Conservation (phyloP, 2,888 invertebrate genomes). For the Patella ulyssiponensis region DNA sequence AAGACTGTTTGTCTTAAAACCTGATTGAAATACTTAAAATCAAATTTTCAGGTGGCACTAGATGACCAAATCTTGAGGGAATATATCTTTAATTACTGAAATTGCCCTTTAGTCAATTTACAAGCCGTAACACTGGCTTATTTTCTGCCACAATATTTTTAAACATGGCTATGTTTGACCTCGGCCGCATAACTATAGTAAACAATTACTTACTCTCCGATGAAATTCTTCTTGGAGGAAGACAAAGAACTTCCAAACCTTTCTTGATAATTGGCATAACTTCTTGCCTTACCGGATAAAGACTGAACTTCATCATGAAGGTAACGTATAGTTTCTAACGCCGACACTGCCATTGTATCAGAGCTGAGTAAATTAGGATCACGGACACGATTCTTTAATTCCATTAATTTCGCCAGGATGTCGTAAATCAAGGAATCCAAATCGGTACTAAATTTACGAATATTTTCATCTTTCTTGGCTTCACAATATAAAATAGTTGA, state of each 20-base stretch:
- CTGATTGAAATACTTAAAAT: too few species aligned
- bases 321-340: conserved; percentile 64
- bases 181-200: too few species aligned
- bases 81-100: too few species aligned
- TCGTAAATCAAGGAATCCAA: conserved; percentile 66
- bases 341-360: conserved; percentile 67
- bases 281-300: conserved; percentile 65
- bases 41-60: too few species aligned
- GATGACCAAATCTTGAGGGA: too few species aligned
- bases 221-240: conserved; percentile 55
- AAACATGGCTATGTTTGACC: too few species aligned
- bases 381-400: conserved; percentile 66
- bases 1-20: too few species aligned
- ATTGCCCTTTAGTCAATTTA: too few species aligned
- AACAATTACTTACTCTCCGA: conserved; percentile 50
- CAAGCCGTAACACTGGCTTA: too few species aligned
- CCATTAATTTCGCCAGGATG: conserved; percentile 63
- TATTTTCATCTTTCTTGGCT: conserved; percentile 72
- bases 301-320: conserved; percentile 67
- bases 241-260: conserved; percentile 70
- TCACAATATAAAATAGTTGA: conserved; percentile 70
- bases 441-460: conserved; percentile 69
- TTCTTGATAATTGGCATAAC: conserved; percentile 71
- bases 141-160: too few species aligned
- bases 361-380: conserved; percentile 67